A percentile compares a stretch with the other conserved stretches of the same genome.
phyloP scores from a whole-genome alignment of 2,888 invertebrate genomes.

The Thecophora atra region DNA sequence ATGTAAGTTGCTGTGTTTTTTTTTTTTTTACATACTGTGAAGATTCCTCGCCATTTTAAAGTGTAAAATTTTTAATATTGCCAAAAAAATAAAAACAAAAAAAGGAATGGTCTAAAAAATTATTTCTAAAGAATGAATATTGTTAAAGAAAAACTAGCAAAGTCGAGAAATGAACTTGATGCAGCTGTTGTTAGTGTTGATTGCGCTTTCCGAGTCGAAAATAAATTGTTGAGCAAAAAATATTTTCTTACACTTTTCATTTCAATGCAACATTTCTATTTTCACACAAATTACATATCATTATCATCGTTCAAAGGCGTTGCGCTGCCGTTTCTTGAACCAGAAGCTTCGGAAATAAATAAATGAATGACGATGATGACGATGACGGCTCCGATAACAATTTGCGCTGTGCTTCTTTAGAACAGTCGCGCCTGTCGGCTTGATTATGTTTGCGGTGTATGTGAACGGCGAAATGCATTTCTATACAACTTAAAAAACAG shows the following conservation, averaged over 20 bases:
- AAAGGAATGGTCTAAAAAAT: too few species aligned
- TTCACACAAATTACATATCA: neutral
- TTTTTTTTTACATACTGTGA: too few species aligned
- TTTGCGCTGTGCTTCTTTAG: constrained; percentile 17
- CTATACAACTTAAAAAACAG: constrained; percentile 11
- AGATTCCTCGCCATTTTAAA: too few species aligned
- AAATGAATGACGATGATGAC: neutral
- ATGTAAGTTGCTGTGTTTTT: too few species aligned
- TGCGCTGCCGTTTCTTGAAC: neutral
- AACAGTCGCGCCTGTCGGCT: constrained; percentile 5
- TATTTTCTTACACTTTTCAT: neutral
- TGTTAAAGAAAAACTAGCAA: too few species aligned
- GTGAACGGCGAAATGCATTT: constrained; percentile 31
- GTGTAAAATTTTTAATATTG: too few species aligned
- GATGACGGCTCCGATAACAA: constrained; percentile 6
- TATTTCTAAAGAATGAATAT: too few species aligned
- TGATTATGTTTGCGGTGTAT: constrained; percentile 10
- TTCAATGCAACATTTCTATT: neutral
- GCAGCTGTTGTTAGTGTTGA: neutral
- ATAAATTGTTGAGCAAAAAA: neutral
- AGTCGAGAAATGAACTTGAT: too few species aligned
- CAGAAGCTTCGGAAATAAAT: neutral
- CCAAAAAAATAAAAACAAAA: too few species aligned
- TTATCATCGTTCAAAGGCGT: neutral
- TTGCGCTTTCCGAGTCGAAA: neutral